A percentile compares a stretch with the other conserved stretches of the same genome.
phyloP scores from a whole-genome alignment of 2,888 invertebrate species.

The Noctua janthe region DNA sequence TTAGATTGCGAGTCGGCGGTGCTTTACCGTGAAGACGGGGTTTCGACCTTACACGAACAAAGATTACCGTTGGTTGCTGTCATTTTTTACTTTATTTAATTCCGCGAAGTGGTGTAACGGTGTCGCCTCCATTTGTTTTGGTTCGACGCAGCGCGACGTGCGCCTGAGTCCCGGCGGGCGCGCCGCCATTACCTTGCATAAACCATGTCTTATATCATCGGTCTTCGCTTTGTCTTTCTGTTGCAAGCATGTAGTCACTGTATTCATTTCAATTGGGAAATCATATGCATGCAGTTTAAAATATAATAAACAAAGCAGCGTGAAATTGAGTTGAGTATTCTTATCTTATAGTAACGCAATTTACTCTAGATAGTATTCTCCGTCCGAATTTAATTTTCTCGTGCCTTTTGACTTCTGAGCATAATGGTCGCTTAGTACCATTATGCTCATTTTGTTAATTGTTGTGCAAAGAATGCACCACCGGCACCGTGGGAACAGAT shows the following conservation, averaged over 20 bases:
- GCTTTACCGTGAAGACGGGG: constrained; percentile 78
- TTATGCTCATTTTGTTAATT: constrained; percentile 54
- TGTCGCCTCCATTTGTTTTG: constrained; percentile 88
- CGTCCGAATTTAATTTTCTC: constrained; percentile 37
- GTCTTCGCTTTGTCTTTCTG: constrained; percentile 59
- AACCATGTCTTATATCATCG: constrained; percentile 71
- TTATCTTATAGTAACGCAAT: constrained; percentile 9
- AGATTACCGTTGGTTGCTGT: constrained; percentile 87
- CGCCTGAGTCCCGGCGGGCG: constrained; percentile 60
- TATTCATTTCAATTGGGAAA: constrained; percentile 13
- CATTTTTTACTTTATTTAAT: constrained; percentile 85
- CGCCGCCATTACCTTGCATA: constrained; percentile 62
- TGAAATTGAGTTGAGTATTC: not conserved
- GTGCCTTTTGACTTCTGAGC: constrained; percentile 35
- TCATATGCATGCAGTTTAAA: not conserved
- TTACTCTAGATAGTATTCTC: constrained; percentile 45
- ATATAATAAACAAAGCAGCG: not conserved
- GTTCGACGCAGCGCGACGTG: constrained; percentile 76
- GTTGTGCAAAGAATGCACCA: constrained; percentile 70
- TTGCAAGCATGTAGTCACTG: constrained; percentile 52
- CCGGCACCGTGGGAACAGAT: constrained; percentile 75
- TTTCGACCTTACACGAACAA: constrained; percentile 83
- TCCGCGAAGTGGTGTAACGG: constrained; percentile 89
- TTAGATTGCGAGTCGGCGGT: constrained; percentile 71
- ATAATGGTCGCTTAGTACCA: constrained; percentile 44